Base-by-base conservation (phyloP, 2,797 vertebrate genomes). In the Denticeps clupeoides region DNA sequence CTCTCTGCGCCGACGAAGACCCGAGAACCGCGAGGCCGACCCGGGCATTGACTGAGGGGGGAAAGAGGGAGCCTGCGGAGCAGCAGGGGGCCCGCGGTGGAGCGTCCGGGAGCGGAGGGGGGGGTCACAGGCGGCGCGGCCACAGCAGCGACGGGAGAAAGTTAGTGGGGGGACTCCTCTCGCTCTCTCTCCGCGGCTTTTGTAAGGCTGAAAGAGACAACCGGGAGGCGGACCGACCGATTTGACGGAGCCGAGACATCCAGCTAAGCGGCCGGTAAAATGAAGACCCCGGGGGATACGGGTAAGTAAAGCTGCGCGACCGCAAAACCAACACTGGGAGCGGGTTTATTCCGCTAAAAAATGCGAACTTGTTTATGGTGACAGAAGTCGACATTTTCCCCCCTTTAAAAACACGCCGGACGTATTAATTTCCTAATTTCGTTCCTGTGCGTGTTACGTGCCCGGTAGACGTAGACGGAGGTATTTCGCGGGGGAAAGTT, bases 271-370 rank as follows among this genome's bases (percentile, higher is more conserved):
- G 51, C 59, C 47, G 52, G 35, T 53, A 51, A 26, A 55, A 86
- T 86, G 83, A 86, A 86, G 61, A 84, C 83, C 74, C 70, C 77
- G 62, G 58, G 69, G 3, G 82, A 86, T 3, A 24, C 80, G 64
- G 83, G 83, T 86, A 45, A 82, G 80, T 49, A 49, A 21, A 35
- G 15, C 35, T 38, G 18, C 16, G 47, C 32, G 22, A 45, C 48
- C 31, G 33, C 29, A 65, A 10, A 1, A 43, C 18, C 10, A 1
- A 1, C 37, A 3, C 35, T 3, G 23, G 26, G 45, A 3, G 1
- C 7, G 9, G 19, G 7, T 28, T 33, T 9, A 16, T 3, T 10
- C 19, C 8, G n/a, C n/a, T n/a, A n/a, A n/a, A n/a, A n/a, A n/a
- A n/a, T n/a, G n/a, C n/a, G n/a, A n/a, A n/a, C n/a, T n/a, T n/a